A percentile compares a stretch with the other conserved stretches of the same genome.
phyloP scores from a whole-genome alignment of 1,140 invertebrate species.

The Diuraphis noxia region DNA sequence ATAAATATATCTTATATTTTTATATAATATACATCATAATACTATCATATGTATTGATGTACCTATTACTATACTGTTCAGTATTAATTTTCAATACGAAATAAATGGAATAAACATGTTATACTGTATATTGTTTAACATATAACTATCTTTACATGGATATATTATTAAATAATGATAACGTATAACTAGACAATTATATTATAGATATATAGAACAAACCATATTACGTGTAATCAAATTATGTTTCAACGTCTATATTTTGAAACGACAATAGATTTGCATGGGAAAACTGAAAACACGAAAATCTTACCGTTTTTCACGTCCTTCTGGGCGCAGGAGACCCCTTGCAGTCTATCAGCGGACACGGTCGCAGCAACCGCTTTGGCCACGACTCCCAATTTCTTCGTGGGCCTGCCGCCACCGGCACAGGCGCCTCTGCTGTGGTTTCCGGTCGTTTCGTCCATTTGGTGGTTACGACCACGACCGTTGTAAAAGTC shows the following conservation, averaged over 20 bases:
- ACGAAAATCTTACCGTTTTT: constrained; percentile 28
- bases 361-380: background rate
- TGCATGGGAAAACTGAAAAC: background rate
- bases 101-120: too few relatives aligned
- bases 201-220: background rate
- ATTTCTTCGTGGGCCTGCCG: background rate
- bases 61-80: too few relatives aligned
- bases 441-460: too few relatives aligned
- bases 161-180: background rate
- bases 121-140: too few relatives aligned
- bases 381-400: constrained; percentile 26
- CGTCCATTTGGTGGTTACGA: background rate
- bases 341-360: background rate
- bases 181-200: background rate
- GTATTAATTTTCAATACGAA: too few relatives aligned
- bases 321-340: background rate
- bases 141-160: too few relatives aligned
- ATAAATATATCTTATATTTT: too few relatives aligned
- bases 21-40: too few relatives aligned
- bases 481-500: background rate
- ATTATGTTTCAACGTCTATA: background rate
- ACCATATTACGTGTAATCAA: background rate
- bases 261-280: background rate
- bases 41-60: too few relatives aligned
- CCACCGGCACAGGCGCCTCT: background rate